A percentile compares a stretch with the other conserved stretches of the same genome.
These are phyloP conservation scores for Coregonus clupeaformis DNA, from an alignment of 2,113 vertebrate species.

Conservation along the genomic window DNA sequence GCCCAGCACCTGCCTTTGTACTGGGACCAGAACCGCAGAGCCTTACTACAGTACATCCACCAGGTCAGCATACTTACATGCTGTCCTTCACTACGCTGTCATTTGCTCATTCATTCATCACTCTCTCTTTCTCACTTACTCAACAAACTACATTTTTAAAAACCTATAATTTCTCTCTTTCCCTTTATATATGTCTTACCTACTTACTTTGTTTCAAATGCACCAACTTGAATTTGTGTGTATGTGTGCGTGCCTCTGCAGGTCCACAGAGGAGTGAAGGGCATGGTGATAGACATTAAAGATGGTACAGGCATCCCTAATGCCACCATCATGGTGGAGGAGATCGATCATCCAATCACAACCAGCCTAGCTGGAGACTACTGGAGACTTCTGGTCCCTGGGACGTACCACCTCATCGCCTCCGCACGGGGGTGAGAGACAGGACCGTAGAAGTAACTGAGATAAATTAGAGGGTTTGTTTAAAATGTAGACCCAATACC, in stretches of 20 bases:
- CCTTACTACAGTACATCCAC: constrained; percentile 90
- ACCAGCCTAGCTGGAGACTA: constrained; percentile 88
- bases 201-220: too few species aligned
- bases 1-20: constrained; percentile 83
- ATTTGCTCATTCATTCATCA: neutral
- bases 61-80: constrained; percentile 74
- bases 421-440: constrained; percentile 84
- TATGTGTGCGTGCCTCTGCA: constrained; percentile 52
- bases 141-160: too few species aligned
- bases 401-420: constrained; percentile 84
- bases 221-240: neutral
- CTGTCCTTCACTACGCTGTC: neutral
- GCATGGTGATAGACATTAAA: constrained; percentile 85
- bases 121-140: too few species aligned
- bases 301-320: constrained; percentile 87
- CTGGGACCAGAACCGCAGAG: constrained; percentile 87
- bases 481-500: too few species aligned
- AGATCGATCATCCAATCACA: constrained; percentile 82
- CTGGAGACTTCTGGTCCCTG: constrained; percentile 90
- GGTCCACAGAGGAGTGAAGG: constrained; percentile 88
- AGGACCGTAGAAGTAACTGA: too few species aligned
- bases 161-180: neutral
- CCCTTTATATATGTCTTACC: neutral
- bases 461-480: too few species aligned
- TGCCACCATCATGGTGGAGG: constrained; percentile 85